phyloP scores from a whole-genome alignment of 2,888 invertebrate species.

The Apotomis betuletana region DNA sequence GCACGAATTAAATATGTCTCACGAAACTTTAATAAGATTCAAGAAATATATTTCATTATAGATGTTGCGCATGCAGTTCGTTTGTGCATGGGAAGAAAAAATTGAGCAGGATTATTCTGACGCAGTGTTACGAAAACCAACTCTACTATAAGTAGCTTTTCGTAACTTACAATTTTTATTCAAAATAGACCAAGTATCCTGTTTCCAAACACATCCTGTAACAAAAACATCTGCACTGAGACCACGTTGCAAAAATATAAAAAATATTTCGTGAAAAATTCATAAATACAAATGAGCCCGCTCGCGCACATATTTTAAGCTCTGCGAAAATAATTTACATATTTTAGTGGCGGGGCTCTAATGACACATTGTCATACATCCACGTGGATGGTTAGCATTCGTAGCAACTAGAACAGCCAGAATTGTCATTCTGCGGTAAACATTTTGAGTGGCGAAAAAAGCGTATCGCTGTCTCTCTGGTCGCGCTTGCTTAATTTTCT shows the following conservation, averaged over 20 bases:
- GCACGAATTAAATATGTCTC: no score
- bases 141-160: neutral
- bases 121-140: neutral
- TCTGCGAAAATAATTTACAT: constrained; percentile 44
- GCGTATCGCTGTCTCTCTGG: no score
- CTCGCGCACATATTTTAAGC: constrained; percentile 41
- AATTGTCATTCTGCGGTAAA: no score
- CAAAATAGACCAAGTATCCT: constrained; percentile 1
- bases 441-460: no score
- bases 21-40: no score
- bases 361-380: constrained; percentile 39
- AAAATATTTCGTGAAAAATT: constrained; percentile 36
- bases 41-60: no score
- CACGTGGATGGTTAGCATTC: constrained; percentile 3
- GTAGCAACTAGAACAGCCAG: neutral
- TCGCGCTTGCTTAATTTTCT: no score
- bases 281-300: constrained; percentile 41
- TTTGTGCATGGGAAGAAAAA: no score
- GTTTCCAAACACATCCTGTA: neutral
- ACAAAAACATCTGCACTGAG: constrained; percentile 12
- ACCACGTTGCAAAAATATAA: constrained; percentile 22
- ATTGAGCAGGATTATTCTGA: no score
- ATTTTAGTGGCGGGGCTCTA: constrained; percentile 40
- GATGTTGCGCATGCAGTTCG: no score
- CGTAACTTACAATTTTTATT: neutral